A percentile compares a stretch with the other conserved stretches of the same genome.
These are phyloP conservation scores for Nineta flava DNA, from an alignment of 2,888 invertebrate species.

Conservation along the genomic window DNA sequence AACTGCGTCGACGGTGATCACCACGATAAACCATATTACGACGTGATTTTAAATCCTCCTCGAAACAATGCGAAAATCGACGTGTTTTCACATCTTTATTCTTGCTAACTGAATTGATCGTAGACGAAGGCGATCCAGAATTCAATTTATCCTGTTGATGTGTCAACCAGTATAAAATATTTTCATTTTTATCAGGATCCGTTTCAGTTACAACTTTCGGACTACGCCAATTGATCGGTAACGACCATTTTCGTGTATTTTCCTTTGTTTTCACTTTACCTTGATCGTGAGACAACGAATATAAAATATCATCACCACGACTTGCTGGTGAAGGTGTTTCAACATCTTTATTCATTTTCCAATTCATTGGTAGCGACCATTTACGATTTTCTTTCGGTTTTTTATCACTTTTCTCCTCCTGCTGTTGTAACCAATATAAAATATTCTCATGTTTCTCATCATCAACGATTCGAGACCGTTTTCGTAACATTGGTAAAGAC, in stretches of 20 bases:
- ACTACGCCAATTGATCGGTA: conserved; percentile 6
- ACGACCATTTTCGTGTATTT: conserved; percentile 5
- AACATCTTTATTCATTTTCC: conserved; percentile 8
- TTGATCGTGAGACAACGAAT: conserved; percentile 4
- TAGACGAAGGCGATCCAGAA: neutral
- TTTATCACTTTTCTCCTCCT: neutral
- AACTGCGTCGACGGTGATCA: neutral
- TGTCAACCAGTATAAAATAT: conserved; percentile 4
- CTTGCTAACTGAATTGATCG: neutral
- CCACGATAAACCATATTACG: neutral
- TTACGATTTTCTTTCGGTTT: conserved; percentile 14
- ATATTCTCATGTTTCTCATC: conserved; percentile 8
- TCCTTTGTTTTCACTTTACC: neutral
- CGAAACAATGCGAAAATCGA: conserved; percentile 2
- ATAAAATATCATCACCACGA: conserved; percentile 5
- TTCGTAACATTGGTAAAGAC: conserved; percentile 24
- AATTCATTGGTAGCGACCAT: conserved; percentile 12
- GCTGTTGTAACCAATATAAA: conserved; percentile 7
- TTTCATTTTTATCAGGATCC: conserved; percentile 3
- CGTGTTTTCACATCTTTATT: neutral
- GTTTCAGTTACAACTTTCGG: neutral
- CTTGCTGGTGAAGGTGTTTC: neutral
- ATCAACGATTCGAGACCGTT: conserved; percentile 7
- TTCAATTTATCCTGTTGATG: conserved; percentile 3
- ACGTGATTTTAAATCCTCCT: conserved; percentile 3